phyloP scores from a whole-genome alignment of 2,888 invertebrate species.

The Ornithoptera alexandrae region DNA sequence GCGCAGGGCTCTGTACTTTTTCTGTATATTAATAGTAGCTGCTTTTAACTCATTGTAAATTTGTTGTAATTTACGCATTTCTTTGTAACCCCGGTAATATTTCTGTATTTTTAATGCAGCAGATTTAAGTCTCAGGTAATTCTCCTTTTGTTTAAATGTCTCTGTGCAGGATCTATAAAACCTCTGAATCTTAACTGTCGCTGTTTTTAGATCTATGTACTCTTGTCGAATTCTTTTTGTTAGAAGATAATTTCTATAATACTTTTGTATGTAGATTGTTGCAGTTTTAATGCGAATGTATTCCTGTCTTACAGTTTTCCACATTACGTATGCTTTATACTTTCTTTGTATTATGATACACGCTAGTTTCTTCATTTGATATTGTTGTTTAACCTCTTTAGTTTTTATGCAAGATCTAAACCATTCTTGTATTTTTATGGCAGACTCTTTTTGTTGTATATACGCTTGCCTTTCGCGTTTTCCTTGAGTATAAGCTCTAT shows the following conservation, averaged over 20 bases:
- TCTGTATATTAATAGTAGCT: slow-evolving; percentile 65
- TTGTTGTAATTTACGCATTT: slow-evolving; percentile 45
- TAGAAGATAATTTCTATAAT: slow-evolving; percentile 54
- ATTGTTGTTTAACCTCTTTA: slow-evolving; percentile 47
- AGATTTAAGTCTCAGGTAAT: slow-evolving; percentile 43
- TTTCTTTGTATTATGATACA: slow-evolving; percentile 66
- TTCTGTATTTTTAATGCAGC: slow-evolving; percentile 49
- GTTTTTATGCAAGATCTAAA: slow-evolving; percentile 56
- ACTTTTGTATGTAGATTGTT: slow-evolving; percentile 57
- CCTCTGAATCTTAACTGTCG: slow-evolving; percentile 49
- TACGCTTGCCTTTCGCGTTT: slow-evolving; percentile 50
- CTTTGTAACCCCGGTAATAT: slow-evolving; percentile 48
- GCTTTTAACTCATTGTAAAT: slow-evolving; percentile 58
- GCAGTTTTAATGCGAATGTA: slow-evolving; percentile 58
- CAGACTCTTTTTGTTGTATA: slow-evolving; percentile 51
- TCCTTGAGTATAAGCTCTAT: slow-evolving; percentile 53
- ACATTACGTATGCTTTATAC: slow-evolving; percentile 57
- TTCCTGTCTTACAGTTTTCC: slow-evolving; percentile 51
- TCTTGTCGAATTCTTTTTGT: slow-evolving; percentile 51
- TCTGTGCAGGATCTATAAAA: slow-evolving; percentile 50
- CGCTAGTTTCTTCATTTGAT: slow-evolving; percentile 52
- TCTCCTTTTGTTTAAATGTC: slow-evolving; percentile 42
- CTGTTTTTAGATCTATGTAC: slow-evolving; percentile 46
- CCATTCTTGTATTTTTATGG: slow-evolving; percentile 68
- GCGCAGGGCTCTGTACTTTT: slow-evolving; percentile 51